Percentiles rank a stretch among this genome's conserved stretches.
Conservation (phyloP, 2,888 invertebrate species). For the Opisthograptis luteolata region DNA sequence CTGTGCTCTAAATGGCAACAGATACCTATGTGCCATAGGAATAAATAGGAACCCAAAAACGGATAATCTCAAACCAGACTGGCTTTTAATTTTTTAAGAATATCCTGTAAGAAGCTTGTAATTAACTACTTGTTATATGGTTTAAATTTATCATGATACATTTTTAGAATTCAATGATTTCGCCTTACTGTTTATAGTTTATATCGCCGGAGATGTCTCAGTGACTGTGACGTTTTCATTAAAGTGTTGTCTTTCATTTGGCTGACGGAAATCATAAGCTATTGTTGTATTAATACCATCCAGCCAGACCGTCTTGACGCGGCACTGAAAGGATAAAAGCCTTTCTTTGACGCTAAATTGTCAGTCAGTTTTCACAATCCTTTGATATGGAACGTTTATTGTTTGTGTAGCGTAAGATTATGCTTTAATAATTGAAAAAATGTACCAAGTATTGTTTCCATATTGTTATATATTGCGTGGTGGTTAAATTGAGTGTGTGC, state of each 20-base stretch:
- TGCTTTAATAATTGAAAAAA: conserved; percentile 7
- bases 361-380: conserved; percentile 29
- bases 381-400: conserved; percentile 15
- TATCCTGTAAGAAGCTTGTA: too few species aligned
- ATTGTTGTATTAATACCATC: conserved; percentile 53
- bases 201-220: conserved; percentile 39
- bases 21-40: too few species aligned
- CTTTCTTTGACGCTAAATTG: conserved; percentile 45
- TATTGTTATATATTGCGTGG: too few species aligned
- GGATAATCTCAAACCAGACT: too few species aligned
- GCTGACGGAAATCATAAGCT: conserved; percentile 60
- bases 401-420: conserved; percentile 9
- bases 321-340: conserved; percentile 46
- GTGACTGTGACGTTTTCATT: conserved; percentile 66
- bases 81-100: too few species aligned
- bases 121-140: too few species aligned
- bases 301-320: conserved; percentile 39
- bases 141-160: too few species aligned
- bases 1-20: too few species aligned
- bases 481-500: too few species aligned
- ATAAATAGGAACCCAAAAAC: too few species aligned
- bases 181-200: conserved; percentile 9
- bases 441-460: not conserved
- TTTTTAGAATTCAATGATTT: too few species aligned
- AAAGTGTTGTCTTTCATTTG: conserved; percentile 59